Conservation (phyloP, 2,113 vertebrate genomes). For the Patagioenas fasciata region DNA sequence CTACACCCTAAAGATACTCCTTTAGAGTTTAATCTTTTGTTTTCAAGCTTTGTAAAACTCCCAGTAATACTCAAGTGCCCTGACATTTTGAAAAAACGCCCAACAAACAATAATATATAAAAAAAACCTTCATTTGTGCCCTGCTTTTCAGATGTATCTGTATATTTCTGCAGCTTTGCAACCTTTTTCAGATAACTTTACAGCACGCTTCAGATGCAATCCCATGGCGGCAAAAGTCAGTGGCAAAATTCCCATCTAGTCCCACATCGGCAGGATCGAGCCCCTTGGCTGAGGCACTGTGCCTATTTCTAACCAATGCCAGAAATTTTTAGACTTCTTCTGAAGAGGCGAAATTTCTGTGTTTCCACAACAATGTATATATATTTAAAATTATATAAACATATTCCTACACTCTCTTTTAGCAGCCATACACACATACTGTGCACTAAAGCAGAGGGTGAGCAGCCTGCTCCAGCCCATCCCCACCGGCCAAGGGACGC, state of each 20-base stretch:
- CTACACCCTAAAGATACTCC: background rate
- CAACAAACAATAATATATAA: background rate
- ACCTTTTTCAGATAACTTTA: background rate
- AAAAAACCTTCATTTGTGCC: background rate
- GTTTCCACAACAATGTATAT: background rate
- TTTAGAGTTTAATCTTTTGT: constrained; percentile 23
- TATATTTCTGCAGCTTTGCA: background rate
- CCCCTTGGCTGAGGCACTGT: fast-evolving
- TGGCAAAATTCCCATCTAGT: background rate
- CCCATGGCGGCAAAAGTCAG: background rate
- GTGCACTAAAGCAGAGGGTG: background rate
- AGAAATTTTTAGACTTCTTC: background rate
- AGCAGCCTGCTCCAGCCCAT: background rate
- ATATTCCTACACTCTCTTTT: background rate
- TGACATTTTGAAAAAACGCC: background rate
- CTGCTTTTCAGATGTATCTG: background rate
- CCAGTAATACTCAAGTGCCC: background rate
- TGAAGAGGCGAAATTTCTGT: background rate
- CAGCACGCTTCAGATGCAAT: background rate
- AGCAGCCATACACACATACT: background rate
- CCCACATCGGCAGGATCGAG: background rate
- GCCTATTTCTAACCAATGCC: background rate
- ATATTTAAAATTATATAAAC: background rate
- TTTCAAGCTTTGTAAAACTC: constrained; percentile 31
- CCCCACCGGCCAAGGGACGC: background rate